Percentiles rank a stretch among this genome's conserved stretches.
Evolutionary conservation across 2,888 invertebrate genomes (phyloP).

Genomic region (Cremastobaeus sp.): DNA sequence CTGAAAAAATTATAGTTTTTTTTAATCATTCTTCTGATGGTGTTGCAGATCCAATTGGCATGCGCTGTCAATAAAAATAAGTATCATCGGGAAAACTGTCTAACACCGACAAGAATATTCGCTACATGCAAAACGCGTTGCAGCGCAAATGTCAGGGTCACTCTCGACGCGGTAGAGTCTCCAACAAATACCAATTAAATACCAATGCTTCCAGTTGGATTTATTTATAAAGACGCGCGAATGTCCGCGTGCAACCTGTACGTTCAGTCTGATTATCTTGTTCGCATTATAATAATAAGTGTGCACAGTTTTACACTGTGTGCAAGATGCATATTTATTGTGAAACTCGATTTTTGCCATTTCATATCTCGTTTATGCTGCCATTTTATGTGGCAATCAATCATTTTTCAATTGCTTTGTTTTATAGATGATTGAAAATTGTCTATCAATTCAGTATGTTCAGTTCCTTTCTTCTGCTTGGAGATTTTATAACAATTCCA

Average conservation of each 20-base stretch:
- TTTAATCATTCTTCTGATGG: slow-evolving; percentile 23
- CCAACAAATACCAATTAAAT: slow-evolving; percentile 57
- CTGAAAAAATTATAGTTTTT: no score
- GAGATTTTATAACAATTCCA: no score
- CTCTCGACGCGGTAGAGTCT: slow-evolving; percentile 34
- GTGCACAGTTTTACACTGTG: slow-evolving; percentile 29
- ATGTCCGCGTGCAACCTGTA: slow-evolving; percentile 37
- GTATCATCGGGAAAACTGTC: slow-evolving; percentile 45
- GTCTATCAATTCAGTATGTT: no score
- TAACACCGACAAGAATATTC: slow-evolving; percentile 44
- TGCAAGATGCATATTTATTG: slow-evolving; percentile 27
- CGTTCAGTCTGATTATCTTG: slow-evolving; percentile 42
- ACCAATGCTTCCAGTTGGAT: slow-evolving; percentile 50
- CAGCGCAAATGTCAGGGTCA: slow-evolving; percentile 59
- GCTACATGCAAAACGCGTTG: slow-evolving; percentile 55
- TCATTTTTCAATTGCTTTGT: no score
- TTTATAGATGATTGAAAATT: no score
- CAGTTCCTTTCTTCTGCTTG: no score
- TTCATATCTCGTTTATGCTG: no score
- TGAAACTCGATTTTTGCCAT: no score
- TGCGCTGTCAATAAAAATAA: slow-evolving; percentile 33
- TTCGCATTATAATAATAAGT: slow-evolving; percentile 35
- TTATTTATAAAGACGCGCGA: slow-evolving; percentile 51
- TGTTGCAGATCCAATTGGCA: slow-evolving; percentile 29
- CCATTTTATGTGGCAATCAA: no score